Evolutionary conservation across 2,113 vertebrate species (phyloP), one percentile per base, ranked within the genome.

Genomic region (Copsychus sechellarum): DNA sequence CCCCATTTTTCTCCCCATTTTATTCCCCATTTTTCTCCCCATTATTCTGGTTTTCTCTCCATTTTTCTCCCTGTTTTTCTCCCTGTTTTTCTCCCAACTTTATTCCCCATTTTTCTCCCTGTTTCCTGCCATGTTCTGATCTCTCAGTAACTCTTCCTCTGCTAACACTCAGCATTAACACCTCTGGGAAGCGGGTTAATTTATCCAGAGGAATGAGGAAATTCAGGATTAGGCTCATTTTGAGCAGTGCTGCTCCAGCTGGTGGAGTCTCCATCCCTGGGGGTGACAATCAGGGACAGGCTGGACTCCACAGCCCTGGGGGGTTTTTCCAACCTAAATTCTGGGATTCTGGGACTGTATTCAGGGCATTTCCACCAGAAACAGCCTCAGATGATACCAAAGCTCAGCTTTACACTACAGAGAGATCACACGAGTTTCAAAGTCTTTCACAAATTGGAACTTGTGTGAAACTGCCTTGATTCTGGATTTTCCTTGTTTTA

Each of bases 361-460:
- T 14, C 69, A 45, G 50, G 42, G 22, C 7, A n/a, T 36, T 54
- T 45, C 3, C 69, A 53, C n/a, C 3, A 19, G 7, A 4, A 84
- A 24, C 40, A 48, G 2, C 1, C 69, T 5, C 50, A 29, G 58
- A 2, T 12, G 12, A 7, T 4, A 28, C 2, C 50, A n/a, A 9
- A 64, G 12, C 0, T 3, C 48, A 72, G 22, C 33, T 45, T 23
- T 9, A 26, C 28, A 8, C 2, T 2, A 45, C 69, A 47, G 6
- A 38, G 25, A n/a, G 11, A 28, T 1, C 23, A 28, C 23, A 3
- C 0, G 40, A 38, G 5, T 22, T 36, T 21, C 9, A 4, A 67
- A 29, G 40, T 40, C 14, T 9, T 83, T 4, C 57, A 22, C 48
- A 28, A 2, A 29, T 28, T 40, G n/a, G 28, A 47, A 64, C 4